phyloP scores from a whole-genome alignment of 2,797 vertebrate species.

The Scolopax bukidnonensis region DNA sequence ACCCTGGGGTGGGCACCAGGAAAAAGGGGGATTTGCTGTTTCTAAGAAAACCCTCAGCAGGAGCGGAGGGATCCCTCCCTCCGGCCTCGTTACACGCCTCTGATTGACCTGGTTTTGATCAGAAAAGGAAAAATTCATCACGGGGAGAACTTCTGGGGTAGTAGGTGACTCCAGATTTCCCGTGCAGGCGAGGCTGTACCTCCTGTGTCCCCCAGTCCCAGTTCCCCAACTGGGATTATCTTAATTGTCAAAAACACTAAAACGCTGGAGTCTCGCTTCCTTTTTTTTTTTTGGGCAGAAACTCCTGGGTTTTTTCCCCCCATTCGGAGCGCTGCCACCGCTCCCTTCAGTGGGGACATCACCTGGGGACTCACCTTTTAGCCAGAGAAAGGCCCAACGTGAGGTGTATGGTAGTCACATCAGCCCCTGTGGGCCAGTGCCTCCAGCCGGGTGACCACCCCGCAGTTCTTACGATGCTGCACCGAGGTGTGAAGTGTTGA shows the following conservation, averaged over 20 bases:
- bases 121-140: too few relatives aligned
- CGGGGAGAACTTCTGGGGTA: background rate
- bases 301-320: background rate
- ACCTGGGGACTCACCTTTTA: background rate
- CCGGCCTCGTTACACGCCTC: rapidly evolving
- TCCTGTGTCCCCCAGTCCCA: rapidly evolving
- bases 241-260: background rate
- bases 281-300: background rate
- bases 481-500: background rate
- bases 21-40: rapidly evolving
- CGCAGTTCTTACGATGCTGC: background rate
- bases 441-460: background rate
- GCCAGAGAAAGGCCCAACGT: rapidly evolving
- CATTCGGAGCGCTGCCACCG: background rate
- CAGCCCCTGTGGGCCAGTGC: rapidly evolving
- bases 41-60: rapidly evolving
- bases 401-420: background rate
- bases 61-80: background rate
- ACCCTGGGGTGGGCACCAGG: background rate
- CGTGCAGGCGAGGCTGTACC: background rate
- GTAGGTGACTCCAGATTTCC: background rate
- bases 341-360: rapidly evolving
- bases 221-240: background rate
- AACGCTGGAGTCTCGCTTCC: rapidly evolving
- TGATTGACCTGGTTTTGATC: background rate